Evolutionary conservation across 1,140 invertebrate genomes (phyloP).

Genomic region (Bombus superbus): DNA sequence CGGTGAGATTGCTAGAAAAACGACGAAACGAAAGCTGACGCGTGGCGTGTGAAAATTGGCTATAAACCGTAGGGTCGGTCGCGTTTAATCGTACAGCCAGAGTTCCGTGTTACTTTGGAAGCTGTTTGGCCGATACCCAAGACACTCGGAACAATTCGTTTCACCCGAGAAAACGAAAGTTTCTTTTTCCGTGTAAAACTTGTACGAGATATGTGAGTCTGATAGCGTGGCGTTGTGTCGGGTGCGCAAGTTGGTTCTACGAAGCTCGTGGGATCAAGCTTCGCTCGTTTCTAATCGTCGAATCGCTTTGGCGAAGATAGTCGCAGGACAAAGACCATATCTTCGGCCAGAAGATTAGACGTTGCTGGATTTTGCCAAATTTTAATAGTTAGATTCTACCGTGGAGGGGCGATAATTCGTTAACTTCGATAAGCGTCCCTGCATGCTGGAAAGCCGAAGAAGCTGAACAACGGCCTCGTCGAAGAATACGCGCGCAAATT

Average conservation of each 20-base stretch:
- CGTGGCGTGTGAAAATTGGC: not conserved
- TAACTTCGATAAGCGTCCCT: not conserved
- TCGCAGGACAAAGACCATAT: not conserved
- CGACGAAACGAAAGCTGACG: not conserved
- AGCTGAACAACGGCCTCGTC: not conserved
- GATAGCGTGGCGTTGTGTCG: not conserved
- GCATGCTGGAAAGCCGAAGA: not conserved
- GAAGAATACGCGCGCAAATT: not conserved
- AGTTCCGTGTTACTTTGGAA: not conserved
- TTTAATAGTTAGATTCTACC: not conserved
- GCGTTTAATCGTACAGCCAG: not conserved
- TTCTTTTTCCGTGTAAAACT: not conserved
- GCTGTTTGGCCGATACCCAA: not conserved
- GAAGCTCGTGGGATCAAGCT: not conserved
- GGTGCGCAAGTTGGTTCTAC: not conserved
- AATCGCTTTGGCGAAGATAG: not conserved
- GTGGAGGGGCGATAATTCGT: not conserved
- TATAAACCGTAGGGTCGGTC: not conserved
- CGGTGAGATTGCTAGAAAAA: not conserved
- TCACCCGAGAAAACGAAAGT: not conserved
- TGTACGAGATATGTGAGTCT: not conserved
- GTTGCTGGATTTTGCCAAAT: no score
- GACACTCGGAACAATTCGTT: not conserved
- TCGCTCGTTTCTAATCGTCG: not conserved
- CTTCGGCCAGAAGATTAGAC: not conserved